A percentile compares a stretch with the other conserved stretches of the same genome.
phyloP scores from a whole-genome alignment of 2,113 vertebrate species.

The Herpetotheres cachinnans region DNA sequence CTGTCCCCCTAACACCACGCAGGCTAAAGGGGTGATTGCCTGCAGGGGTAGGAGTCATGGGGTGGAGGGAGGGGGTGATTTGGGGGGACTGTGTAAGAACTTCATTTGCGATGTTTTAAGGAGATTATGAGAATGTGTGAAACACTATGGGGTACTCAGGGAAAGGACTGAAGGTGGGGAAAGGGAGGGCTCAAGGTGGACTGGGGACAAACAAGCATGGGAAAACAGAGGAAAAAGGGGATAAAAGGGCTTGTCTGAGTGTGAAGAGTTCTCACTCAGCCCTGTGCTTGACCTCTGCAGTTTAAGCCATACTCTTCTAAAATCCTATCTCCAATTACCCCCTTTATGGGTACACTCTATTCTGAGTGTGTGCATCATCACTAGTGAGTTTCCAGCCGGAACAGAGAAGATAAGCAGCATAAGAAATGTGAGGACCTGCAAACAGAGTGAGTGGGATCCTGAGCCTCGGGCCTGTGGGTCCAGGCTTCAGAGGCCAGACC shows the following conservation, averaged over 20 bases:
- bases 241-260: neutral
- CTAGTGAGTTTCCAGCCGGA: neutral
- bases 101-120: neutral
- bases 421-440: neutral
- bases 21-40: neutral
- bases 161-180: neutral
- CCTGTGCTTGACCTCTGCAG: neutral
- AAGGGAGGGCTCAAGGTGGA: neutral
- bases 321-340: neutral
- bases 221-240: neutral
- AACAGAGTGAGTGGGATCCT: neutral
- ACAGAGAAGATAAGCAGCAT: too few relatives aligned
- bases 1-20: rapidly evolving
- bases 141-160: neutral
- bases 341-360: neutral
- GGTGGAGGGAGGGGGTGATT: neutral
- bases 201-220: neutral
- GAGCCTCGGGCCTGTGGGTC: neutral
- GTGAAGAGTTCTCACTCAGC: neutral
- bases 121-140: neutral
- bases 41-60: neutral
- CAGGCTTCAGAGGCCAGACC: neutral
- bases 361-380: neutral
- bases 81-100: neutral
- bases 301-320: neutral